phyloP scores from a whole-genome alignment of 2,113 vertebrate genomes.

The Rhinogobius similis region DNA sequence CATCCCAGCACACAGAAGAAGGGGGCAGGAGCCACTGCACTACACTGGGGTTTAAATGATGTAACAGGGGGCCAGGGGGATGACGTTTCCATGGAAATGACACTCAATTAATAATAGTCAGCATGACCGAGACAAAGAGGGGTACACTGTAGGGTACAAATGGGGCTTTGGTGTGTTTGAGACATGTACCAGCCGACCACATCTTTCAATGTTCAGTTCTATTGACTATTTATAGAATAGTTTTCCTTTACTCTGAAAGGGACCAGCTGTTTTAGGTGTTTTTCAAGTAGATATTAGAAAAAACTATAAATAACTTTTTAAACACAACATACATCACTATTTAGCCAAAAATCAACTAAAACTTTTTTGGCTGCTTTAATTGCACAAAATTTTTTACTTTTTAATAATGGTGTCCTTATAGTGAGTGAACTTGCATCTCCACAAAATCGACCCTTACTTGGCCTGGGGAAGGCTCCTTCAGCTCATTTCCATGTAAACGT shows the following conservation, averaged over 20 bases:
- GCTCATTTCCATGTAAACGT: too few species aligned
- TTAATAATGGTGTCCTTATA: too few species aligned
- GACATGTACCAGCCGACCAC: background rate
- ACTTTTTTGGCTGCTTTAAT: too few species aligned
- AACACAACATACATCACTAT: too few species aligned
- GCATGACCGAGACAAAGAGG: conserved; percentile 2
- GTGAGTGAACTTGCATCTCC: too few species aligned
- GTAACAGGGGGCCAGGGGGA: background rate
- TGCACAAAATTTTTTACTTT: too few species aligned
- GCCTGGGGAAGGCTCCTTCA: too few species aligned
- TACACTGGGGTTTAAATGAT: background rate
- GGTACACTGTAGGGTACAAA: background rate
- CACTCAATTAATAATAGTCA: conserved; percentile 12
- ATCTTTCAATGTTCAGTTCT: background rate
- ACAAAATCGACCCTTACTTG: too few species aligned
- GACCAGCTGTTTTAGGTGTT: background rate
- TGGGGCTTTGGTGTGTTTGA: background rate
- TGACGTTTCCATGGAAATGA: conserved; percentile 15
- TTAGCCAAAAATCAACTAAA: too few species aligned
- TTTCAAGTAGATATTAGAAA: background rate
- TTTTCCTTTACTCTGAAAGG: background rate
- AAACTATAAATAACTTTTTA: too few species aligned
- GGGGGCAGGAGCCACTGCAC: conserved; percentile 9
- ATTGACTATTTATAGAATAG: background rate
- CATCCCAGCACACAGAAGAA: conserved; percentile 35